phyloP scores from a whole-genome alignment of 2,113 vertebrate species.

The Takifugu flavidus region DNA sequence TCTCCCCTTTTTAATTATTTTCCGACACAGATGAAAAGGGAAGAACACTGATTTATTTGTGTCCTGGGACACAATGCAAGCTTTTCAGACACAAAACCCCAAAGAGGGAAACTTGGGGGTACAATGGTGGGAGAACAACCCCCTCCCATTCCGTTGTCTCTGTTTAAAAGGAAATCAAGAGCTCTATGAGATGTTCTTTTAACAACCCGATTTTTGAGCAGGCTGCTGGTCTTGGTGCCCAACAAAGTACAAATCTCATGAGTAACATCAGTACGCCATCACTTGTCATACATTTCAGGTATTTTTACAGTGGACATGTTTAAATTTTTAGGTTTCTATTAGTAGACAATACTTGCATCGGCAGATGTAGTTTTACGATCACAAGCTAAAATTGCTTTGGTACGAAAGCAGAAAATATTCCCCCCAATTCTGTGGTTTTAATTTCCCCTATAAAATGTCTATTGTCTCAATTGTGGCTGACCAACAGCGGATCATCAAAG shows the following conservation, averaged over 20 bases:
- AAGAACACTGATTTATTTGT: slow-evolving; percentile 71
- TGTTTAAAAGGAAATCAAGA: slow-evolving; percentile 25
- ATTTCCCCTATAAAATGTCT: no score
- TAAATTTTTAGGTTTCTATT: no score
- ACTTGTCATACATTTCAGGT: no score
- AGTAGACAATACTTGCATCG: no score
- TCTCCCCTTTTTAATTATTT: slow-evolving; percentile 74
- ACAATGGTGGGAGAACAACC: slow-evolving; percentile 52
- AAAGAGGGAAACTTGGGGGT: slow-evolving; percentile 40
- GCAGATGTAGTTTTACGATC: no score
- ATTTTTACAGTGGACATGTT: no score
- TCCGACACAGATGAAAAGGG: slow-evolving; percentile 63
- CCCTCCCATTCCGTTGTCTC: slow-evolving; percentile 34
- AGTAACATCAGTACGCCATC: no score
- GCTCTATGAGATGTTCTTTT: slow-evolving; percentile 24
- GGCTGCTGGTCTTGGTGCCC: background rate
- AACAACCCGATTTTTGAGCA: slow-evolving; percentile 21
- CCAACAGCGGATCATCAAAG: no score
- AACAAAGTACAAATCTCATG: background rate
- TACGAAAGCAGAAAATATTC: no score
- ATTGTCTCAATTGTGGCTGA: no score
- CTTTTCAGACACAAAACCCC: slow-evolving; percentile 42
- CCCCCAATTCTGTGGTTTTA: no score
- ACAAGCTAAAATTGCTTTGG: no score
- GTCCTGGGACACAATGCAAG: slow-evolving; percentile 52